phyloP scores from a whole-genome alignment of 2,797 vertebrate species.

The Betta splendens region DNA sequence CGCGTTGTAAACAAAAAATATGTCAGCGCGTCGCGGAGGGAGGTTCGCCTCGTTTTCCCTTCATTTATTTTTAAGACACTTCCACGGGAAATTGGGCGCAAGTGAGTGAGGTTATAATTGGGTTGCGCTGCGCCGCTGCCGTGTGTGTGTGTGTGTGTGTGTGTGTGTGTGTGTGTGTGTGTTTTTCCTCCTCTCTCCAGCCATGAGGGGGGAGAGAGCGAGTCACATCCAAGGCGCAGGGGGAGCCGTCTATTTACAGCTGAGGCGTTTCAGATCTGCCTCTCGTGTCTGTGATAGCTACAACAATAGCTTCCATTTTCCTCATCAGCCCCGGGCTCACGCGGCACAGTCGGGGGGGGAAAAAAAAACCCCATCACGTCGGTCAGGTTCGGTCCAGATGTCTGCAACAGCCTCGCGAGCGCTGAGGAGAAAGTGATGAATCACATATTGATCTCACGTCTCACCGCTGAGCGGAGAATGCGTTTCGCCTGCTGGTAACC shows the following conservation, averaged over 20 bases:
- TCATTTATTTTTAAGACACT: conserved; percentile 43
- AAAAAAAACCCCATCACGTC: no score
- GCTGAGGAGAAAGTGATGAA: conserved; percentile 40
- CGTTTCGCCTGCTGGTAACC: conserved; percentile 55
- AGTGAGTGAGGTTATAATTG: conserved; percentile 37
- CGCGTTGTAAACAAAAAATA: conserved; percentile 76
- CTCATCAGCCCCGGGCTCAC: conserved; percentile 42
- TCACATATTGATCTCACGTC: conserved; percentile 57
- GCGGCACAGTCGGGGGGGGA: conserved; percentile 47
- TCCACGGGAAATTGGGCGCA: conserved; percentile 48
- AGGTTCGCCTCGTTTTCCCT: conserved; percentile 37
- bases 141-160: no score
- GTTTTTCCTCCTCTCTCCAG: conserved; percentile 27
- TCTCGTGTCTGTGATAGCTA: conserved; percentile 49
- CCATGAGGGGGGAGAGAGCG: conserved; percentile 55
- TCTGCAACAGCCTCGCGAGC: conserved; percentile 8
- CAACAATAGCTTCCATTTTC: conserved; percentile 69
- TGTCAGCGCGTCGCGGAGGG: conserved; percentile 55
- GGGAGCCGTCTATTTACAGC: conserved; percentile 56
- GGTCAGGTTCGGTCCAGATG: conserved; percentile 13
- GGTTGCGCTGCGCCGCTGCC: conserved; percentile 21
- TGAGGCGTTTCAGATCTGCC: conserved; percentile 33
- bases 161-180: no score
- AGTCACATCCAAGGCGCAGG: conserved; percentile 54
- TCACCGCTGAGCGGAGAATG: conserved; percentile 30